A percentile compares a stretch with the other conserved stretches of the same genome.
Conservation (phyloP, 1,140 invertebrate species). For the Drosophila parabipectinata region DNA sequence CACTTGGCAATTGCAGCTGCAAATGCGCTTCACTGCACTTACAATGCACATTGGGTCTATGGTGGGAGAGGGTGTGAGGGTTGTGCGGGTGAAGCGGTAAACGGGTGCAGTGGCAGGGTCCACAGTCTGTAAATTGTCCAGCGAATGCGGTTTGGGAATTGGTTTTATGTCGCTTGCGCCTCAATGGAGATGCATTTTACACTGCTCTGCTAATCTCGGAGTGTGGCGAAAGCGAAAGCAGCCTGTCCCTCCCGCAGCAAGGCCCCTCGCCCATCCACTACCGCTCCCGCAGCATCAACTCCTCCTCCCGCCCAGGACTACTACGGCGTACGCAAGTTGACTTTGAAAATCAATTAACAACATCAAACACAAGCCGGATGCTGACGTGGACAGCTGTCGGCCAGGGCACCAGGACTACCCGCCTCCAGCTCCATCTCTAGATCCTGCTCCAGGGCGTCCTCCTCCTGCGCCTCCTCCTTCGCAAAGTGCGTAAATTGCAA, state of each 20-base stretch:
- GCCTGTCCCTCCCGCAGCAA: neutral
- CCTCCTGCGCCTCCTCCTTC: constrained; percentile 7
- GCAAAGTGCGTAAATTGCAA: constrained; percentile 82
- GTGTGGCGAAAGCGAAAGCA: constrained; percentile 57
- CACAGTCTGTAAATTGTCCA: constrained; percentile 56
- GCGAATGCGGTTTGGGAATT: constrained; percentile 61
- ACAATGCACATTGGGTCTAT: constrained; percentile 56
- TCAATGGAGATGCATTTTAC: constrained; percentile 77
- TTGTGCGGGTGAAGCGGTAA: neutral
- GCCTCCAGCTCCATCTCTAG: constrained; percentile 1
- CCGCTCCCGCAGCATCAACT: neutral
- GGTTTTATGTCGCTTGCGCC: constrained; percentile 81
- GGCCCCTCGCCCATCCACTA: constrained; percentile 2
- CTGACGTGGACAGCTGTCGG: constrained; percentile 79
- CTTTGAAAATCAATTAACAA: constrained; percentile 84
- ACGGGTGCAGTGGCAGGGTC: constrained; percentile 6
- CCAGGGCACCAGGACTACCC: constrained; percentile 13
- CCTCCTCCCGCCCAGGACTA: neutral
- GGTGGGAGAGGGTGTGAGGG: constrained; percentile 13
- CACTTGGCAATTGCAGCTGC: constrained; percentile 76
- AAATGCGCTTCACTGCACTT: constrained; percentile 77
- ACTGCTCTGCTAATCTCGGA: constrained; percentile 77
- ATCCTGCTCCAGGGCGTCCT: constrained; percentile 5
- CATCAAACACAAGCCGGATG: constrained; percentile 81
- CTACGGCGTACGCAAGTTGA: constrained; percentile 48